Conservation (phyloP, 2,113 vertebrate species). For the Spilogale gracilis region DNA sequence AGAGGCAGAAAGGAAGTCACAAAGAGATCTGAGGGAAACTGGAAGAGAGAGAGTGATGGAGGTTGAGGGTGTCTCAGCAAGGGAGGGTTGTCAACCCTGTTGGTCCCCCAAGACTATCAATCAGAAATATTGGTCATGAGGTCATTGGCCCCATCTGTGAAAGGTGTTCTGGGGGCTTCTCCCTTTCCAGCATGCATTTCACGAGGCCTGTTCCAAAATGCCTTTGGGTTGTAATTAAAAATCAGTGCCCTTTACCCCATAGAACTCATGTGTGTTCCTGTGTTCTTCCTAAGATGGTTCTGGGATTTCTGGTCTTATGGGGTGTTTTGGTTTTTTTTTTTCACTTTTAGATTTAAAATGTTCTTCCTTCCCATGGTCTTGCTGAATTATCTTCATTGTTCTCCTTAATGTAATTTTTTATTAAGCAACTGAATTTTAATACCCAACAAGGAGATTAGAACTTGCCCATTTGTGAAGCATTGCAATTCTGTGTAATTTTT, state of each 20-base stretch:
- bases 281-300: background rate
- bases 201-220: background rate
- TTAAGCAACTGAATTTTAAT: slow-evolving; percentile 38
- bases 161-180: background rate
- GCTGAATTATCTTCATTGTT: background rate
- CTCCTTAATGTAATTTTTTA: background rate
- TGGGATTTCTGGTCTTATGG: background rate
- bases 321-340: background rate
- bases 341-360: background rate
- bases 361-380: background rate
- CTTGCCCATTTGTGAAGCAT: background rate
- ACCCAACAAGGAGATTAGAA: background rate
- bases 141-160: background rate
- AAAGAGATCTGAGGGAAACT: background rate
- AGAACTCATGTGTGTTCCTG: background rate
- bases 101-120: background rate
- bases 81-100: background rate
- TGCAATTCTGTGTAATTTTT: background rate
- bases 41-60: background rate
- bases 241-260: background rate
- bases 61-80: background rate
- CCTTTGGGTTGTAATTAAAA: background rate
- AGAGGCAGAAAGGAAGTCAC: background rate
- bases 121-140: background rate
- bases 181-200: background rate